These are phyloP conservation scores for Brienomyrus longianalis DNA, from an alignment of 2,113 vertebrate genomes.

Conservation along the genomic window DNA sequence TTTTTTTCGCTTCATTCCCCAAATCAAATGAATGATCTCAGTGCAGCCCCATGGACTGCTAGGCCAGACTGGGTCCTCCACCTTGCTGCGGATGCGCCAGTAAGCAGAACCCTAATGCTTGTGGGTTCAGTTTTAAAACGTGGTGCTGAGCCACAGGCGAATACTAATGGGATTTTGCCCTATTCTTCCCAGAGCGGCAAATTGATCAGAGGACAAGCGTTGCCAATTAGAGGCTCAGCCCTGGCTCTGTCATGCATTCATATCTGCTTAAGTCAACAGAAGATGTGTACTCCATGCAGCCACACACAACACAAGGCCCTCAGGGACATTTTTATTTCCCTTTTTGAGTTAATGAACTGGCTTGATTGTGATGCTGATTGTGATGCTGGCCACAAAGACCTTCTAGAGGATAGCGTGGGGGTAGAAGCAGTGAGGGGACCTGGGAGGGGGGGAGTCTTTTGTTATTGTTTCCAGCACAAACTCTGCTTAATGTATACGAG, in stretches of 20 bases:
- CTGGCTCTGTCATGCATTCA: conserved; percentile 51
- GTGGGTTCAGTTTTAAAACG: conserved; percentile 40
- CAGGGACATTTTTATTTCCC: conserved; percentile 43
- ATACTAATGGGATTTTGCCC: conserved; percentile 49
- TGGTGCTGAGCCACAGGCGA: conserved; percentile 37
- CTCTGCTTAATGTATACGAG: conserved; percentile 21
- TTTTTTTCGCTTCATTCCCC: conserved; percentile 30
- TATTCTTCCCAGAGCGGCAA: conserved; percentile 50
- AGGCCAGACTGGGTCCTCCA: background rate
- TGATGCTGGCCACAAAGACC: conserved; percentile 55
- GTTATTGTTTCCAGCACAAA: conserved; percentile 41
- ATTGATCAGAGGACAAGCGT: conserved; percentile 49
- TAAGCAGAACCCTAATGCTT: conserved; percentile 40
- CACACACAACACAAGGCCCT: conserved; percentile 49
- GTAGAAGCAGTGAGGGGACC: background rate
- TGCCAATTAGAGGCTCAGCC: conserved; percentile 56
- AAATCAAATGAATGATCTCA: background rate
- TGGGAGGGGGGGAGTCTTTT: conserved; percentile 39
- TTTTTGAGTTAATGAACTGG: conserved; percentile 52
- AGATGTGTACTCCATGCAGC: conserved; percentile 41
- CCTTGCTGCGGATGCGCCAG: conserved; percentile 48
- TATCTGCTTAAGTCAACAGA: conserved; percentile 52
- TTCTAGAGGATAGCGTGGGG: conserved; percentile 33
- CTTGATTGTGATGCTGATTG: conserved; percentile 63
- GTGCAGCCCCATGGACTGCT: background rate